A percentile compares a stretch with the other conserved stretches of the same genome.
These are phyloP conservation scores for Chaenocephalus aceratus DNA, from an alignment of 2,113 vertebrate genomes.

Conservation along the genomic window DNA sequence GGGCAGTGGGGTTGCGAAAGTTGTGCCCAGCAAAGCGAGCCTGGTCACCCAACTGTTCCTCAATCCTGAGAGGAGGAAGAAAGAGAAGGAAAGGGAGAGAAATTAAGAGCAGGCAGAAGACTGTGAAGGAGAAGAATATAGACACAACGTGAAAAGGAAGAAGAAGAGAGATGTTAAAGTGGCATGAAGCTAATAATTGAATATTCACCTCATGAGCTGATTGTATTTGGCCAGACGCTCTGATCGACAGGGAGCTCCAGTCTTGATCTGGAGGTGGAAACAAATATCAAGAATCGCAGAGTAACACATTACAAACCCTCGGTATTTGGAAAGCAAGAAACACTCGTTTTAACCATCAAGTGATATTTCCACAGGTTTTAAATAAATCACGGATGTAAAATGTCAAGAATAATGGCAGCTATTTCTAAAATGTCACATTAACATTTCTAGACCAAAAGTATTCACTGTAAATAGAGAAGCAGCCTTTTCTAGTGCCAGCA, in stretches of 20 bases:
- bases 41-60: conserved; percentile 92
- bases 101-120: conserved; percentile 20
- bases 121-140: background rate
- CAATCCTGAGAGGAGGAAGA: conserved; percentile 85
- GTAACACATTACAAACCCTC: background rate
- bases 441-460: background rate
- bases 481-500: background rate
- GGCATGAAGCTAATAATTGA: too few species aligned
- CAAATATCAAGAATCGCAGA: conserved; percentile 8
- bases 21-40: conserved; percentile 94
- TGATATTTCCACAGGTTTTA: background rate
- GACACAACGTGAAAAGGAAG: conserved; percentile 13
- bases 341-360: background rate
- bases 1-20: conserved; percentile 93
- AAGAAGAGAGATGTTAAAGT: conserved; percentile 12
- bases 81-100: background rate
- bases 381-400: background rate
- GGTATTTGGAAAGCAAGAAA: background rate
- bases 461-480: background rate
- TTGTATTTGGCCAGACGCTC: conserved; percentile 96
- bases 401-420: background rate
- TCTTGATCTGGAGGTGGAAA: conserved; percentile 88
- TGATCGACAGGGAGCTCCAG: conserved; percentile 93
- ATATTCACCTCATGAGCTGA: conserved; percentile 92
- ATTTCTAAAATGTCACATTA: too few species aligned